These are phyloP conservation scores for Dallia pectoralis DNA, from an alignment of 2,797 vertebrate genomes.

Conservation along the genomic window DNA sequence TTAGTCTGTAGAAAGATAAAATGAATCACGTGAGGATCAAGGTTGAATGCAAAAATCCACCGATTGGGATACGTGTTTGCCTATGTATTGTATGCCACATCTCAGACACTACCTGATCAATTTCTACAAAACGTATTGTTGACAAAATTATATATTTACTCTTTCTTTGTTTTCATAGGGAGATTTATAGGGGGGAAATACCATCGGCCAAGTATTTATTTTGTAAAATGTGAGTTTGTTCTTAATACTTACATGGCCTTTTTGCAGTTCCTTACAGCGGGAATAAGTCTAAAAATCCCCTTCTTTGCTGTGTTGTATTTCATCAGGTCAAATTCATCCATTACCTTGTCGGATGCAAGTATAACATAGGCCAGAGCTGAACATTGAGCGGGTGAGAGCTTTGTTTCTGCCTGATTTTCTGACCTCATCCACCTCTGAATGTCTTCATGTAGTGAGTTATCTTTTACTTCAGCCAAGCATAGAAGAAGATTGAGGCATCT, in stretches of 20 bases:
- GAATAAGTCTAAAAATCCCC: constrained; percentile 33
- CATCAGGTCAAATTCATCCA: constrained; percentile 39
- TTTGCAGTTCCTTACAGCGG: constrained; percentile 38
- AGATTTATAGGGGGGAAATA: background rate
- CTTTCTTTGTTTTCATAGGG: background rate
- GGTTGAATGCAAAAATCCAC: background rate
- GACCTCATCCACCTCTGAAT: background rate
- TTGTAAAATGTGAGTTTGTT: background rate
- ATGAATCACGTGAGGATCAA: background rate
- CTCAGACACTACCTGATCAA: background rate
- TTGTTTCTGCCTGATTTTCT: background rate
- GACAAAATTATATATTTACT: background rate
- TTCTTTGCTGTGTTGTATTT: constrained; percentile 38
- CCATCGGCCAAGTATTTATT: background rate
- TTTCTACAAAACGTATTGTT: background rate
- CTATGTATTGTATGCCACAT: background rate
- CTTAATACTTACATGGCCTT: constrained; percentile 37
- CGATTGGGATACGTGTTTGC: too few relatives aligned
- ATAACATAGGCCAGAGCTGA: constrained; percentile 42
- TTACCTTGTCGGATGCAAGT: constrained; percentile 30
- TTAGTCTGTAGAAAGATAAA: background rate
- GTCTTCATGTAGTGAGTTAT: constrained; percentile 1
- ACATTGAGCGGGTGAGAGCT: constrained; percentile 34
- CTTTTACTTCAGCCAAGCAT: constrained; percentile 40
- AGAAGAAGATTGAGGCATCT: constrained; percentile 40